phyloP scores from a whole-genome alignment of 2,113 vertebrate genomes.

The Chloebia gouldiae region DNA sequence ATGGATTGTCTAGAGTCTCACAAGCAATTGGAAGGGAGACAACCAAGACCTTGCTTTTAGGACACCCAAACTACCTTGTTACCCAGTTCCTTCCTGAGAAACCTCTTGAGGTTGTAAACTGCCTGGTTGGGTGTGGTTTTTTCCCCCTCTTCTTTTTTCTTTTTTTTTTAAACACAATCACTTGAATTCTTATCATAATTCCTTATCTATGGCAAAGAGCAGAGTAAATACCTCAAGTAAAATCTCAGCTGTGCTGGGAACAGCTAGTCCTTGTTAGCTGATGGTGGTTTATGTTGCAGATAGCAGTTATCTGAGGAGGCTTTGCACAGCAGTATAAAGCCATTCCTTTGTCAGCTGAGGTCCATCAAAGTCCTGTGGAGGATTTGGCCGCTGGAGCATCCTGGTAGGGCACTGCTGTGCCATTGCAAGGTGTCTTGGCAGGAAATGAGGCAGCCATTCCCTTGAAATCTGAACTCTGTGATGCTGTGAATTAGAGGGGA shows the following conservation, averaged over 20 bases:
- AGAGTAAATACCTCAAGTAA: constrained; percentile 14
- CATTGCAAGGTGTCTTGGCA: neutral
- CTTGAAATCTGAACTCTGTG: constrained; percentile 13
- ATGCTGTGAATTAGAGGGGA: neutral
- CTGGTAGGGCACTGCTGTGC: neutral
- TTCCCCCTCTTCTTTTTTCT: accelerated
- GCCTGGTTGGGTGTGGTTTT: neutral
- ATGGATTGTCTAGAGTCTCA: neutral
- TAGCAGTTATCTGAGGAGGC: neutral
- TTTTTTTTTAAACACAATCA: neutral
- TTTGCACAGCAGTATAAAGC: neutral
- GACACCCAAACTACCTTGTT: neutral
- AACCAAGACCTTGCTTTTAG: neutral
- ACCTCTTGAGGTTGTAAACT: neutral
- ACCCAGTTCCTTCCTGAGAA: neutral
- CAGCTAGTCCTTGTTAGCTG: neutral
- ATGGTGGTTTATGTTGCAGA: neutral
- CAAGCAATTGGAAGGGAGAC: neutral
- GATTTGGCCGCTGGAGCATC: neutral
- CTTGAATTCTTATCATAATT: constrained; percentile 21
- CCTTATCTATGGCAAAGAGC: constrained; percentile 13
- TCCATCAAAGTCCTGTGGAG: neutral
- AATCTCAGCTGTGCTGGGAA: constrained; percentile 17
- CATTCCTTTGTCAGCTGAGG: neutral
- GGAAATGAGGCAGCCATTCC: neutral